These are phyloP conservation scores for Dryobotodes eremita DNA, from an alignment of 2,888 invertebrate species.

Conservation along the genomic window DNA sequence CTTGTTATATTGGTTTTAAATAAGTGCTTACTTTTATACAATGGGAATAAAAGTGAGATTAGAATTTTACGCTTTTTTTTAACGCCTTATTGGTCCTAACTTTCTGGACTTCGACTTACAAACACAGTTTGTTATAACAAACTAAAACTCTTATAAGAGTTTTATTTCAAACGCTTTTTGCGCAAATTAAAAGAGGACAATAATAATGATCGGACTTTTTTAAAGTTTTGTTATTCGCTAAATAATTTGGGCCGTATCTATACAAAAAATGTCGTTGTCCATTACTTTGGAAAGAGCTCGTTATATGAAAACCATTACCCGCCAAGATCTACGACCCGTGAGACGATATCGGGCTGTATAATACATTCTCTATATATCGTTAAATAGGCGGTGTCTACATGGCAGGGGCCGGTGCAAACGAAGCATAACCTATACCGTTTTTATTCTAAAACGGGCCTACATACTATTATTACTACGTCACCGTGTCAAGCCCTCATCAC, in stretches of 20 bases:
- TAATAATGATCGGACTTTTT: neutral
- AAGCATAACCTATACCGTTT: conserved; percentile 87
- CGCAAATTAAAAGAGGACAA: conserved; percentile 5
- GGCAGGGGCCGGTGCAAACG: conserved; percentile 81
- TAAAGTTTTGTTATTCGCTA: neutral
- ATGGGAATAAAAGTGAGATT: conserved; percentile 47
- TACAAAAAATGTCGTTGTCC: conserved; percentile 16
- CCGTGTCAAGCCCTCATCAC: conserved; percentile 88
- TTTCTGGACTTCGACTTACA: conserved; percentile 24
- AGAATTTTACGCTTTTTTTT: conserved; percentile 50
- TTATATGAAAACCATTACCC: conserved; percentile 63
- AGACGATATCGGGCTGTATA: conserved; percentile 69
- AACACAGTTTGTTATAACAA: conserved; percentile 17
- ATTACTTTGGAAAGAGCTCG: conserved; percentile 48
- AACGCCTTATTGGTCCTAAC: conserved; percentile 34
- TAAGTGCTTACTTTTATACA: conserved; percentile 58
- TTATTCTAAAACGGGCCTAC: conserved; percentile 87
- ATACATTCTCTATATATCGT: conserved; percentile 72
- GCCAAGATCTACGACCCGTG: conserved; percentile 74
- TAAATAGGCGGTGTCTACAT: conserved; percentile 82
- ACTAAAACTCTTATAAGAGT: too few relatives aligned
- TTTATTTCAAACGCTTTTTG: conserved; percentile 11
- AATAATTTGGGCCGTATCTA: neutral
- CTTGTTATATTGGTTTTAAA: conserved; percentile 62
- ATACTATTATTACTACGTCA: conserved; percentile 89